These are phyloP conservation scores for Ormia ochracea DNA, from an alignment of 2,888 invertebrate genomes.

Conservation along the genomic window DNA sequence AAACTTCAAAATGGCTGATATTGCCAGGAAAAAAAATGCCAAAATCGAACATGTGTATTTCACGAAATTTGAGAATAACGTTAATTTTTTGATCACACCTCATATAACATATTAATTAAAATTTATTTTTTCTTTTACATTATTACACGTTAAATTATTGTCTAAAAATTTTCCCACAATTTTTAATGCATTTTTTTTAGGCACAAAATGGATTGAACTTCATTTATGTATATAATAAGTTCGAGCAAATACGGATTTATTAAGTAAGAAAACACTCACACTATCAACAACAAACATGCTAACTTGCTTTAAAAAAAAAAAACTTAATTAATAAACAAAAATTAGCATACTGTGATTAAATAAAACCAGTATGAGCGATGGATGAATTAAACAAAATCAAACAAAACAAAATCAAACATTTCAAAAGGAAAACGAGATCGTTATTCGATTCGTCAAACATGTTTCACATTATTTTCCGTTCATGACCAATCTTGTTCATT, in stretches of 20 bases:
- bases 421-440: background rate
- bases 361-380: background rate
- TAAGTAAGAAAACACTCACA: background rate
- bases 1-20: too few species aligned
- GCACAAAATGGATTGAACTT: background rate
- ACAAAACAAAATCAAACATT: background rate
- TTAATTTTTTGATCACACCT: too few species aligned
- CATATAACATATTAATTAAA: background rate
- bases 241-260: too few species aligned
- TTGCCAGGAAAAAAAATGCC: too few species aligned
- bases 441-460: conserved; percentile 12
- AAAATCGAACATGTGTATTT: too few species aligned
- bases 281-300: background rate
- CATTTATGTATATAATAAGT: too few species aligned
- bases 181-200: background rate
- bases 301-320: background rate
- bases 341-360: conserved; percentile 1
- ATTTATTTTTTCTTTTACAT: background rate
- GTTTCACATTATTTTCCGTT: conserved; percentile 1
- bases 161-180: conserved; percentile 23
- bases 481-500: background rate
- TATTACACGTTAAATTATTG: background rate
- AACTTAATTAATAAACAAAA: background rate
- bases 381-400: background rate
- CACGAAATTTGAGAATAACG: too few species aligned